Conservation (phyloP, 1,140 invertebrate genomes). For the Apis laboriosa region DNA sequence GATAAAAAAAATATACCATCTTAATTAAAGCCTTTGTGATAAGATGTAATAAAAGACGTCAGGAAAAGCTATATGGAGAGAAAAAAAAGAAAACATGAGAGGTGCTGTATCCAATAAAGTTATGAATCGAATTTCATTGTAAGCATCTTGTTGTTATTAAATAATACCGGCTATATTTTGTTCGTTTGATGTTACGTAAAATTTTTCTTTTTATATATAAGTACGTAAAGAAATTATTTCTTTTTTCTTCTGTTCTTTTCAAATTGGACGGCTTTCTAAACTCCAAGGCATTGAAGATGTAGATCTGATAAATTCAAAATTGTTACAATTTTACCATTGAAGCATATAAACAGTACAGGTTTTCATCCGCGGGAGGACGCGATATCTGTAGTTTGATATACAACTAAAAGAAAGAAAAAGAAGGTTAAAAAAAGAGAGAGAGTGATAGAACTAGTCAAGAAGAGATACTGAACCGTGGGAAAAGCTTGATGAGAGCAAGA, state of each 20-base stretch:
- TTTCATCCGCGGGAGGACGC: constrained; percentile 14
- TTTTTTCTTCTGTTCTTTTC: background rate
- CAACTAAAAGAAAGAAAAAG: constrained; percentile 35
- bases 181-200: background rate
- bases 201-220: background rate
- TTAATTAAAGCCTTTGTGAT: constrained; percentile 29
- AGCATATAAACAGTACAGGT: background rate
- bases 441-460: constrained; percentile 36
- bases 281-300: no score
- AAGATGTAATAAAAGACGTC: constrained; percentile 15
- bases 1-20: constrained; percentile 29
- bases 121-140: constrained; percentile 53
- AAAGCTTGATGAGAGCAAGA: constrained; percentile 35
- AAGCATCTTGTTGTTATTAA: constrained; percentile 28
- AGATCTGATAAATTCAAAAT: constrained; percentile 10
- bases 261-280: background rate
- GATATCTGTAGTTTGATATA: background rate
- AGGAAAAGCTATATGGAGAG: constrained; percentile 10
- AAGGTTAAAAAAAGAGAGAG: constrained; percentile 28
- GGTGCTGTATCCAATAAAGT: constrained; percentile 59
- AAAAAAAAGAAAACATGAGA: constrained; percentile 30
- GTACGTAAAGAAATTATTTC: background rate
- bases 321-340: background rate
- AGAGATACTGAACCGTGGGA: constrained; percentile 39
- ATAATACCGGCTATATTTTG: constrained; percentile 14